These are phyloP conservation scores for Sorex araneus DNA, from an alignment of 2,113 vertebrate genomes.

Conservation along the genomic window DNA sequence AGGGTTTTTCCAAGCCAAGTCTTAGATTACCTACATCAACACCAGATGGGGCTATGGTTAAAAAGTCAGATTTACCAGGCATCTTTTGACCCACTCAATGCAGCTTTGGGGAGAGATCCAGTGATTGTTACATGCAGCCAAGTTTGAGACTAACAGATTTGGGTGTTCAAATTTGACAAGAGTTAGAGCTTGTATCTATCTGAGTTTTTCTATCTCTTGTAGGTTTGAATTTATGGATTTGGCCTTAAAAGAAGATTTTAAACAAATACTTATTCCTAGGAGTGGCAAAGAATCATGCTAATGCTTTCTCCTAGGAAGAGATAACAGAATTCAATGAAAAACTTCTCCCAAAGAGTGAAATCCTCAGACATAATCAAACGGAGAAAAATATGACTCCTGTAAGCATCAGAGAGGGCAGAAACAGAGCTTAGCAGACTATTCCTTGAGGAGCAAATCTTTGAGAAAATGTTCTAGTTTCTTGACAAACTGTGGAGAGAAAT, in stretches of 20 bases:
- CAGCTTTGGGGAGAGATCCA: background rate
- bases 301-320: constrained; percentile 39
- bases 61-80: background rate
- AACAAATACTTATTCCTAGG: background rate
- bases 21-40: background rate
- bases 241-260: constrained; percentile 33
- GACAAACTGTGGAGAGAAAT: constrained; percentile 4
- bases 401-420: background rate
- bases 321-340: background rate
- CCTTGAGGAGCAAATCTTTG: constrained; percentile 22
- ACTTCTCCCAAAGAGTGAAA: constrained; percentile 31
- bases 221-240: background rate
- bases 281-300: constrained; percentile 26
- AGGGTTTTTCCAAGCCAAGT: background rate
- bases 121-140: background rate
- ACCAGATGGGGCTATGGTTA: background rate
- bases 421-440: background rate
- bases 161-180: background rate
- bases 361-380: constrained; percentile 45
- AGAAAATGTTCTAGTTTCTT: constrained; percentile 32
- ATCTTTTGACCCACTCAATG: background rate
- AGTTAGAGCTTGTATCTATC: background rate
- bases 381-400: constrained; percentile 11
- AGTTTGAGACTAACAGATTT: background rate
- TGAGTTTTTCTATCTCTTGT: background rate